Evolutionary conservation across 64 coral and sea anemone species (phyloP), one percentile per base, ranked within the genome.

Genomic region (Hydrozoanthus tunicans): DNA sequence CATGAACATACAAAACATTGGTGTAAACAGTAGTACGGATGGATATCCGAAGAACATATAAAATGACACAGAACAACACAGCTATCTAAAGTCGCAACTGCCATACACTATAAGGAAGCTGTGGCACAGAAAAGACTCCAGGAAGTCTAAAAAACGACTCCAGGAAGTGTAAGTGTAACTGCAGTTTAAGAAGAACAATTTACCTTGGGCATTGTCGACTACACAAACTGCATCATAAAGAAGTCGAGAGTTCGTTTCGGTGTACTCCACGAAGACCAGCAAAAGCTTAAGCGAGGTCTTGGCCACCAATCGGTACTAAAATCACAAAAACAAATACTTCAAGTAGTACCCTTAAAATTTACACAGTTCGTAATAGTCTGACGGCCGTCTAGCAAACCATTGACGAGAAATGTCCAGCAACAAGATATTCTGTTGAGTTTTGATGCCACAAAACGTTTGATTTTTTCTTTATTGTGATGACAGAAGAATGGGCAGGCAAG

Each of bases 191-290:
- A 20, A 59, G 7, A 79, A 59, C 2, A 5, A 75, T 53, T 26
- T 70, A 99, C 97, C 94, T 94, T 99, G 97, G 51, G 86, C 89
- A 53, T 93, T 73, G 70, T 95, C 94, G 43, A 90, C 94, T 9
- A 82, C 86, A 91, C 93, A 90, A 43, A 95, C 79, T 14, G 94
- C 97, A 20, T 93, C 77, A 81, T 83, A 91, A 79, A 99, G 81
- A 25, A 99, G 91, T 62, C 85, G 88, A 53, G 97, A 99, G 53
- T 99, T 99, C 56, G 79, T 75, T 79, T 99, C 97, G n/a, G 97
- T 99, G 20, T 99, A 99, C 78, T 99, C 97, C 59, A 99, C 92
- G 79, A 99, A 99, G 5, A 99, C 97, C n/a, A 99, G 85, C 8
- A 99, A 80, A 24, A 99, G 65, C 86, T 99, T 99, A n/a, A 99